Percentiles rank a stretch among this genome's conserved stretches.
These are phyloP conservation scores for Pollenia amentaria DNA, from an alignment of 2,888 invertebrate genomes.

Conservation along the genomic window DNA sequence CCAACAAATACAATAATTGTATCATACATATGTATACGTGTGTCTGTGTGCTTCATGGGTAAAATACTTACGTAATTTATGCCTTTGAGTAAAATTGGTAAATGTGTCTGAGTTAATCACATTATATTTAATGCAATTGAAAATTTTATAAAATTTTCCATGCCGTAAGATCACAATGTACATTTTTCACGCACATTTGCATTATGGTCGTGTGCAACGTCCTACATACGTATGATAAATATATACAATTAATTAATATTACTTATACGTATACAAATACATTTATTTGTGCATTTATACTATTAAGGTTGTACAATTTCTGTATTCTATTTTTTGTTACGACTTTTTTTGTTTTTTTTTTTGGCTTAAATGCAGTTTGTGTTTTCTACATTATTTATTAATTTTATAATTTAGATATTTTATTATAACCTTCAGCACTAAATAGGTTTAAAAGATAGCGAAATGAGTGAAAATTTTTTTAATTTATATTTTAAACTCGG, in stretches of 20 bases:
- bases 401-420: too few species aligned
- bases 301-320: background rate
- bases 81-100: background rate
- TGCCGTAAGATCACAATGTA: background rate
- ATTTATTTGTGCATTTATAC: background rate
- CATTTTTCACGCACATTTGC: background rate
- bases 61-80: background rate
- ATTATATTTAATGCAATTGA: background rate
- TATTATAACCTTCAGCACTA: too few species aligned
- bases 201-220: too few species aligned
- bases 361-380: too few species aligned
- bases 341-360: background rate
- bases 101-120: background rate
- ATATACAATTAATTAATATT: conserved; percentile 19
- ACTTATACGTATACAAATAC: background rate
- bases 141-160: background rate
- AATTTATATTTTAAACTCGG: too few species aligned
- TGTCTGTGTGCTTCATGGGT: background rate
- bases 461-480: too few species aligned
- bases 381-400: too few species aligned
- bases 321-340: background rate
- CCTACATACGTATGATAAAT: conserved; percentile 1
- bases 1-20: too few species aligned
- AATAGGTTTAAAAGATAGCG: too few species aligned
- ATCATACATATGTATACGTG: background rate